Evolutionary conservation across 2,113 vertebrate species (phyloP).

Genomic region (Symphodus melops): DNA sequence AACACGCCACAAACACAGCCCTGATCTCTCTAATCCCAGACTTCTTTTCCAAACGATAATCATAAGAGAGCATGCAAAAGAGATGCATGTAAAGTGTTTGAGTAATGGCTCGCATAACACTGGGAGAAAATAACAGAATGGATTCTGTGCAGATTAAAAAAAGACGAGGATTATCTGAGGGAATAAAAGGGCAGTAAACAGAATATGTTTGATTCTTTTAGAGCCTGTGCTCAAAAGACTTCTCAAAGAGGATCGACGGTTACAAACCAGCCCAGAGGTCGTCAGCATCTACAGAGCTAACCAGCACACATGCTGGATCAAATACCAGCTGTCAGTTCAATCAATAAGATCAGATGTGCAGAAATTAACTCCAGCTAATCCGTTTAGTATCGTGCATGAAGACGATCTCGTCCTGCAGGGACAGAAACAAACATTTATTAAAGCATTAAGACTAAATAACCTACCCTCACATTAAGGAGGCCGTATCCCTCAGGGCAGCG

Average conservation of each 20-base stretch:
- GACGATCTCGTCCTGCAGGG: background rate
- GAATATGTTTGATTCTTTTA: background rate
- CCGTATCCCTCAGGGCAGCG: conserved; percentile 53
- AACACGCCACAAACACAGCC: background rate
- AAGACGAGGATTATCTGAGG: background rate
- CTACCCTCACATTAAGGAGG: conserved; percentile 63
- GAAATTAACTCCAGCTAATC: background rate
- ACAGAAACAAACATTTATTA: background rate
- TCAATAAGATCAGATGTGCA: conserved; percentile 18
- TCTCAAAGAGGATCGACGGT: background rate
- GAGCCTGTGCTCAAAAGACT: background rate
- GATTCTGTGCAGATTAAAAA: background rate
- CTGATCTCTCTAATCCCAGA: background rate
- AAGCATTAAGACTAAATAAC: conserved; percentile 44
- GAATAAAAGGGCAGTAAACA: background rate
- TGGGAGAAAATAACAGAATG: background rate
- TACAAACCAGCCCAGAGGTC: background rate
- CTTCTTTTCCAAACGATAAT: background rate
- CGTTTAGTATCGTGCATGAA: conserved; percentile 1
- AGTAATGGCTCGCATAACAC: background rate
- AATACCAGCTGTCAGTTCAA: conserved; percentile 9
- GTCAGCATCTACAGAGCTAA: conserved; percentile 1
- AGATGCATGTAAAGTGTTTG: background rate
- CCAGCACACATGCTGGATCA: conserved; percentile 4
- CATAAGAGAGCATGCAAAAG: background rate